Evolutionary conservation across 2,797 vertebrate genomes (phyloP).

Genomic region (Orientallactaga sibirica): DNA sequence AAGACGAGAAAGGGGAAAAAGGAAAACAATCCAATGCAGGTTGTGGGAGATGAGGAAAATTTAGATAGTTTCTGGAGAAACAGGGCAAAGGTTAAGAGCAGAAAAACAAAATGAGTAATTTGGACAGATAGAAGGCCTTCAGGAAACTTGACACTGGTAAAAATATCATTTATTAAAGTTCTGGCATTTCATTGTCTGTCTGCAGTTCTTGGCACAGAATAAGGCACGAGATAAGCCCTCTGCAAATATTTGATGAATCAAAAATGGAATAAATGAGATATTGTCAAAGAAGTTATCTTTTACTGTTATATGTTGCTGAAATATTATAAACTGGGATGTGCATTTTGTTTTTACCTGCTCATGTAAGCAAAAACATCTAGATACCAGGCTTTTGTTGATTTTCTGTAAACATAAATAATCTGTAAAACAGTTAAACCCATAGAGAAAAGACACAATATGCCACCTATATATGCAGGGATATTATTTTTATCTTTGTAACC

Average conservation of each 20-base stretch:
- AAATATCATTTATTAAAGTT: slow-evolving; percentile 36
- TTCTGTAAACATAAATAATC: background rate
- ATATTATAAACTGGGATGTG: background rate
- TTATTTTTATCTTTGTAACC: slow-evolving; percentile 17
- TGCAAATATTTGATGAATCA: background rate
- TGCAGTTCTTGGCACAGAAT: slow-evolving; percentile 16
- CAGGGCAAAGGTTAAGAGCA: background rate
- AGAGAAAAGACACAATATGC: background rate
- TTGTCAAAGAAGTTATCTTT: slow-evolving; percentile 24
- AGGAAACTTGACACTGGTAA: background rate
- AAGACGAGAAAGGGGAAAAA: background rate
- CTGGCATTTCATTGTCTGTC: background rate
- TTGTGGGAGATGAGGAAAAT: background rate
- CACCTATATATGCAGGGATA: background rate
- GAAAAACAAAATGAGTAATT: slow-evolving; percentile 16
- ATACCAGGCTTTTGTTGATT: background rate
- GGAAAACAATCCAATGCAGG: background rate
- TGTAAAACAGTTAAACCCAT: background rate
- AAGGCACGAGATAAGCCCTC: background rate
- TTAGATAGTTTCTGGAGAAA: slow-evolving; percentile 4
- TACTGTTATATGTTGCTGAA: background rate
- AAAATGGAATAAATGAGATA: background rate
- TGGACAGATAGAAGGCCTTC: background rate
- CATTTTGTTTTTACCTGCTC: slow-evolving; percentile 1
- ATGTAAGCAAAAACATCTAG: background rate